Conservation (phyloP, 2,888 invertebrate species). For the Neoitamus cyanurus region DNA sequence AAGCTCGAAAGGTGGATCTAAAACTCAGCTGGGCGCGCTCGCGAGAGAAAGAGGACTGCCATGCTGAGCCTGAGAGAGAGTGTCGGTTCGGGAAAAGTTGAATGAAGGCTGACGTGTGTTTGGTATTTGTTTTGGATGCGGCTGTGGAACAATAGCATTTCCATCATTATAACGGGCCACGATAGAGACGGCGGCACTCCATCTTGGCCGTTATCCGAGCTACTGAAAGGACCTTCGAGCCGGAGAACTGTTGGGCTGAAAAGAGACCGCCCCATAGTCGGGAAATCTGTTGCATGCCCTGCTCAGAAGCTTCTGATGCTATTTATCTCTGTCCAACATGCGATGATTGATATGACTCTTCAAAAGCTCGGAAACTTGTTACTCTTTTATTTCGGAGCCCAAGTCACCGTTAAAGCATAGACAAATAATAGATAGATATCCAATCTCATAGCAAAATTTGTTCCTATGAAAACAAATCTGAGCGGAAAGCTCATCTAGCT, state of each 20-base stretch:
- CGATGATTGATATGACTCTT: slow-evolving; percentile 44
- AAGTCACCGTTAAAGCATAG: slow-evolving; percentile 43
- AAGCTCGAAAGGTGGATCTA: not conserved
- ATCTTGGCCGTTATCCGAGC: not conserved
- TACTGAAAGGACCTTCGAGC: not conserved
- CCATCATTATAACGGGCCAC: not conserved
- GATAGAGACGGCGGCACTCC: not conserved
- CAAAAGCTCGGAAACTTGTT: slow-evolving; percentile 34
- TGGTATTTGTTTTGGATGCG: slow-evolving; percentile 18
- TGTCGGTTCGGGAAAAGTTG: not conserved
- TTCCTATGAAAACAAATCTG: no score
- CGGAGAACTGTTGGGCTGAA: not conserved
- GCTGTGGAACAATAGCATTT: not conserved
- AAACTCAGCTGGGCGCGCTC: not conserved
- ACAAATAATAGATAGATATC: no score
- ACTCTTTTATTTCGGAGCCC: slow-evolving; percentile 8
- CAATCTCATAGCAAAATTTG: no score
- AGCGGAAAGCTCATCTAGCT: no score
- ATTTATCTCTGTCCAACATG: slow-evolving; percentile 38
- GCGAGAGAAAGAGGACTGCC: not conserved
- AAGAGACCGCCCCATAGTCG: not conserved
- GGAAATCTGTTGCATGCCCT: not conserved
- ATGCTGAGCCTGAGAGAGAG: not conserved
- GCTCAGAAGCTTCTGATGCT: not conserved
- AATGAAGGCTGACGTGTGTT: slow-evolving; percentile 27